These are phyloP conservation scores for Hiodon tergisus DNA, from an alignment of 2,113 vertebrate species.

Conservation along the genomic window DNA sequence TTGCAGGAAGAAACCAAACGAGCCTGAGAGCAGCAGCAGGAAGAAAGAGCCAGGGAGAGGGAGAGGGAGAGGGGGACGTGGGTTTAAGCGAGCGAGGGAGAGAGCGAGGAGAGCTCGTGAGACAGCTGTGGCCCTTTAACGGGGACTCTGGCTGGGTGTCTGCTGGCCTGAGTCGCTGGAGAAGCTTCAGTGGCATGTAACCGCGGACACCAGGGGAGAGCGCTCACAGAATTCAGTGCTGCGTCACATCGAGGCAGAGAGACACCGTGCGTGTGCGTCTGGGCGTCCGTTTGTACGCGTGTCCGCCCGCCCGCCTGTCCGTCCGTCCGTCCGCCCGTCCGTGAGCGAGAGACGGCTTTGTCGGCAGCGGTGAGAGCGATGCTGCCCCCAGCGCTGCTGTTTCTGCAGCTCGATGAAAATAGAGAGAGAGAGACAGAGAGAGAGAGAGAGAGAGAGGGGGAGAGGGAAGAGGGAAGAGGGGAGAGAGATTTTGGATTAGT, in stretches of 20 bases:
- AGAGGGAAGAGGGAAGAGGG: conserved; percentile 35
- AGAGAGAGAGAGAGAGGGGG: conserved; percentile 29
- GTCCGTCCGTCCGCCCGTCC: conserved; percentile 42
- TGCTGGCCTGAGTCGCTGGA: conserved; percentile 54
- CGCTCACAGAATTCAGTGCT: conserved; percentile 97
- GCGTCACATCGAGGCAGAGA: conserved; percentile 83
- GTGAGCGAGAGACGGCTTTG: conserved; percentile 62
- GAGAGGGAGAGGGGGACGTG: conserved; percentile 1
- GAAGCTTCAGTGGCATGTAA: conserved; percentile 69
- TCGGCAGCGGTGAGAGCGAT: conserved; percentile 78
- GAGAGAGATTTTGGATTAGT: conserved; percentile 65
- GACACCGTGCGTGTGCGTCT: conserved; percentile 46
- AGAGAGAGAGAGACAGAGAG: conserved; percentile 50
- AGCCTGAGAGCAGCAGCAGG: conserved; percentile 44
- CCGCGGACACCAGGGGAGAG: conserved; percentile 78
- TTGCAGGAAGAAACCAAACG: conserved; percentile 37
- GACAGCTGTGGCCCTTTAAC: conserved; percentile 55
- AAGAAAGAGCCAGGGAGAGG: conserved; percentile 41
- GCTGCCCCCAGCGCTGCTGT: conserved; percentile 67
- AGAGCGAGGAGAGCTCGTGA: background rate
- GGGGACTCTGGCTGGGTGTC: conserved; percentile 44
- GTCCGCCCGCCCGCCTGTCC: conserved; percentile 65
- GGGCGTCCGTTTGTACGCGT: conserved; percentile 33
- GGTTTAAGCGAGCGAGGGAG: background rate
- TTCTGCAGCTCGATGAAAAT: conserved; percentile 66